Percentiles rank a stretch among this genome's conserved stretches.
These are phyloP conservation scores for Hippocampus barbouri DNA, from an alignment of 2,113 vertebrate genomes.

Conservation along the genomic window DNA sequence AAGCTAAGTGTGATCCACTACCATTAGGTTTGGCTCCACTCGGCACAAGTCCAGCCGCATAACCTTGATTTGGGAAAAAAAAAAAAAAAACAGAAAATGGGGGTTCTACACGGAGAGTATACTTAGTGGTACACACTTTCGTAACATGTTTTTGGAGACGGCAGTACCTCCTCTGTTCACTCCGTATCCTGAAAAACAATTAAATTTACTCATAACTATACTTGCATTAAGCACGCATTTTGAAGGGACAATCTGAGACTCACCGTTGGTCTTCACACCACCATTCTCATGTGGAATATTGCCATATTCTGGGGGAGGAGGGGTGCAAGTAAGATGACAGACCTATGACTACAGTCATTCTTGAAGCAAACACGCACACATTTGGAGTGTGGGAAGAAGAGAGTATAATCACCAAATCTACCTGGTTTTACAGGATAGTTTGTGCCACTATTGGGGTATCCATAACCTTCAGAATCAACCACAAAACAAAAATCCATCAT, in stretches of 20 bases:
- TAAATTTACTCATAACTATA: background rate
- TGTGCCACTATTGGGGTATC: slow-evolving; percentile 35
- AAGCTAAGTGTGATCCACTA: slow-evolving; percentile 13
- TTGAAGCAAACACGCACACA: background rate
- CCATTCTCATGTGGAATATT: slow-evolving; percentile 27
- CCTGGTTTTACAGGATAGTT: slow-evolving; percentile 46
- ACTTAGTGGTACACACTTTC: background rate
- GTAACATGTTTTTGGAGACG: slow-evolving; percentile 11
- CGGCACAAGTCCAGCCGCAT: slow-evolving; percentile 32
- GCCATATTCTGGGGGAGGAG: background rate
- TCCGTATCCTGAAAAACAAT: slow-evolving; percentile 43
- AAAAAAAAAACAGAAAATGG: no score
- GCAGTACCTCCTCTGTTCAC: slow-evolving; percentile 26
- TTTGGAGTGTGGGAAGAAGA: background rate
- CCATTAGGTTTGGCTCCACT: slow-evolving; percentile 40
- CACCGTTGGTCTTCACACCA: slow-evolving; percentile 35
- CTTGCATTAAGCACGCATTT: background rate
- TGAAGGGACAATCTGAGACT: background rate
- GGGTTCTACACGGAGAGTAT: slow-evolving; percentile 11
- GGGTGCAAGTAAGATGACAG: background rate
- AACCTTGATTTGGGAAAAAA: slow-evolving; percentile 36
- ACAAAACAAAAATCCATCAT: background rate
- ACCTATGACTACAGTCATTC: background rate
- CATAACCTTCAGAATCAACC: slow-evolving; percentile 33
- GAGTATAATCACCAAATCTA: slow-evolving; percentile 4